Evolutionary conservation across 2,113 vertebrate species (phyloP).

Genomic region (Collichthys lucidus): DNA sequence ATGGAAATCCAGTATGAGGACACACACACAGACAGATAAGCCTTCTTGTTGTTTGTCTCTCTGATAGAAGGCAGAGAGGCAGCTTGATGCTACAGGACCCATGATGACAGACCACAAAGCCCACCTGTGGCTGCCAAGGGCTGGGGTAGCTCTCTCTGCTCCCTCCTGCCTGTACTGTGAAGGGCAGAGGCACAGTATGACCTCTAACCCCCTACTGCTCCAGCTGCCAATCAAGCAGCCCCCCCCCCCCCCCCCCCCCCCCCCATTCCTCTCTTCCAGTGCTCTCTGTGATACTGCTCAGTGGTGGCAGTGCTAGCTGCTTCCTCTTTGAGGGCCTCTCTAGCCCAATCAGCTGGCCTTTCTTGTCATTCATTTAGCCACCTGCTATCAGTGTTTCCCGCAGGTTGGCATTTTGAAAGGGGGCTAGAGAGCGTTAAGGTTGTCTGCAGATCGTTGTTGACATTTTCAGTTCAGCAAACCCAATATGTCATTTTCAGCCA

Average conservation of each 20-base stretch:
- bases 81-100: conserved; percentile 37
- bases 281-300: conserved; percentile 18
- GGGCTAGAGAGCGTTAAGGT: background rate
- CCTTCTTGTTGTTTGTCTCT: conserved; percentile 31
- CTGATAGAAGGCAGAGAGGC: conserved; percentile 19
- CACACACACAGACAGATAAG: conserved; percentile 2
- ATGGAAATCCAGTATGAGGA: background rate
- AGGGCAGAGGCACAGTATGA: conserved; percentile 77
- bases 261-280: background rate
- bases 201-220: conserved; percentile 49
- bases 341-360: conserved; percentile 25
- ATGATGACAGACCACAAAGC: conserved; percentile 60
- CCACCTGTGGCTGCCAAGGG: conserved; percentile 58
- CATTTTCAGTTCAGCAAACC: conserved; percentile 38
- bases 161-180: conserved; percentile 63
- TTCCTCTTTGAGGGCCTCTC: conserved; percentile 31
- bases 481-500: conserved; percentile 24
- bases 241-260: background rate
- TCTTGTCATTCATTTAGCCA: conserved; percentile 37
- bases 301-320: conserved; percentile 14
- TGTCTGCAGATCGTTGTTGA: conserved; percentile 38
- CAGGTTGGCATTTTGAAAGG: conserved; percentile 42
- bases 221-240: conserved; percentile 68
- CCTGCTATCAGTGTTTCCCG: conserved; percentile 36
- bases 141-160: conserved; percentile 38